phyloP scores from a whole-genome alignment of 1,140 invertebrate genomes.

The Metaphire vulgaris region DNA sequence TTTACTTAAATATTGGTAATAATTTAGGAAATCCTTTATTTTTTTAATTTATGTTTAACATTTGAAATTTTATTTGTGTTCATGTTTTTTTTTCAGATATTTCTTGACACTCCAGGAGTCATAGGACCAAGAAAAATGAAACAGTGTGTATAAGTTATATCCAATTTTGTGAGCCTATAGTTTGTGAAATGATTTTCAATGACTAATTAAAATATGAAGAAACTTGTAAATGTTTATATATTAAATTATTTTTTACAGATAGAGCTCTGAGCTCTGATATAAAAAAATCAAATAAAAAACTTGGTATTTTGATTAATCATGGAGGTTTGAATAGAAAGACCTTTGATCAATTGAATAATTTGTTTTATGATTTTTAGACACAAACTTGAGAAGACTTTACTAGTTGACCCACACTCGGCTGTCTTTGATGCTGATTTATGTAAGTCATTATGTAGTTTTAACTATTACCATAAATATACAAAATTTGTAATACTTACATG shows the following conservation, averaged over 20 bases:
- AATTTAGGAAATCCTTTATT: no score
- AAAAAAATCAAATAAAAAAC: no score
- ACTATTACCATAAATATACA: background rate
- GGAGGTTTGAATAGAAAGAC: no score
- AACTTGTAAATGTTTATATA: no score
- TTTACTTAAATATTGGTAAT: no score
- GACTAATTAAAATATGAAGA: no score
- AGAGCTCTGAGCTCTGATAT: no score
- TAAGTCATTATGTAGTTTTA: slow-evolving; percentile 22
- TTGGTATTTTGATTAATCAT: no score
- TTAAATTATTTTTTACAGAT: no score
- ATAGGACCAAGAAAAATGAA: slow-evolving; percentile 62
- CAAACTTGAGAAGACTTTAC: slow-evolving; percentile 58
- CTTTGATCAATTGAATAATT: no score
- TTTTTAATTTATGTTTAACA: no score
- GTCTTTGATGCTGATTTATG: slow-evolving; percentile 66
- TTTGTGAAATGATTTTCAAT: background rate
- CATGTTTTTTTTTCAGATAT: slow-evolving; percentile 42
- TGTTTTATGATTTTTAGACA: slow-evolving; percentile 43
- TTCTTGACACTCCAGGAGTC: slow-evolving; percentile 78
- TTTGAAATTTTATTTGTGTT: background rate
- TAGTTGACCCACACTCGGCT: slow-evolving; percentile 60
- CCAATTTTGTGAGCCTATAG: background rate
- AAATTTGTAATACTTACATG: no score
- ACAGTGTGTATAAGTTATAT: slow-evolving; percentile 51